phyloP scores from a whole-genome alignment of 2,797 vertebrate genomes.

The Fringilla coelebs region DNA sequence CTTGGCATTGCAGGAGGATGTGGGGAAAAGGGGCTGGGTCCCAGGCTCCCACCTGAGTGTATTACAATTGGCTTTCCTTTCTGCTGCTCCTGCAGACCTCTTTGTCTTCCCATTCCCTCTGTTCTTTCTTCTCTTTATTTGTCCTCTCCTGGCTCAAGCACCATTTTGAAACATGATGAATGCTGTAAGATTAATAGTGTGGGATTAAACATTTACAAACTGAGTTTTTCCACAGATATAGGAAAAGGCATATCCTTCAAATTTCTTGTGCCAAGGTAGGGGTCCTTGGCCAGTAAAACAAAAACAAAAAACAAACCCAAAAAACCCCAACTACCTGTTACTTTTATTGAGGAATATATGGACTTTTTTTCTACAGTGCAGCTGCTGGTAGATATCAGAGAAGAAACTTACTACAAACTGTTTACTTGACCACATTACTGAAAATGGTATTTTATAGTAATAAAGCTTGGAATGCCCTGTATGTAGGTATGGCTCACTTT shows the following conservation, averaged over 20 bases:
- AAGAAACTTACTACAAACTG: background rate
- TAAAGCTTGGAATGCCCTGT: background rate
- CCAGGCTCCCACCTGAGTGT: background rate
- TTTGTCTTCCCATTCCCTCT: background rate
- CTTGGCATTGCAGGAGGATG: background rate
- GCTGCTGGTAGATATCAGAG: background rate
- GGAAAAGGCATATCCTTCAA: background rate
- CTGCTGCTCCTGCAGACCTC: background rate
- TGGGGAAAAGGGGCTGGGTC: background rate
- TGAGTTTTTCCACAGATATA: background rate
- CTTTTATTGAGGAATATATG: background rate
- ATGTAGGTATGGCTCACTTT: background rate
- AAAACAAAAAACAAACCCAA: rapidly evolving
- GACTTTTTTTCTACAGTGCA: background rate
- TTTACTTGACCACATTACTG: background rate
- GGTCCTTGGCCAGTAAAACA: too few species aligned
- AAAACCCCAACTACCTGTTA: background rate
- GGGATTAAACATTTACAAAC: background rate
- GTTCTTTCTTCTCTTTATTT: background rate
- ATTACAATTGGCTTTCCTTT: background rate
- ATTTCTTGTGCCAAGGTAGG: background rate
- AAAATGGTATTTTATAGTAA: background rate
- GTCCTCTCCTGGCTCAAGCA: background rate
- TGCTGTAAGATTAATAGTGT: background rate
- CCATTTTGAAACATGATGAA: rapidly evolving